Base-by-base conservation (phyloP, 2,113 vertebrate species). In the Phoxinus phoxinus region DNA sequence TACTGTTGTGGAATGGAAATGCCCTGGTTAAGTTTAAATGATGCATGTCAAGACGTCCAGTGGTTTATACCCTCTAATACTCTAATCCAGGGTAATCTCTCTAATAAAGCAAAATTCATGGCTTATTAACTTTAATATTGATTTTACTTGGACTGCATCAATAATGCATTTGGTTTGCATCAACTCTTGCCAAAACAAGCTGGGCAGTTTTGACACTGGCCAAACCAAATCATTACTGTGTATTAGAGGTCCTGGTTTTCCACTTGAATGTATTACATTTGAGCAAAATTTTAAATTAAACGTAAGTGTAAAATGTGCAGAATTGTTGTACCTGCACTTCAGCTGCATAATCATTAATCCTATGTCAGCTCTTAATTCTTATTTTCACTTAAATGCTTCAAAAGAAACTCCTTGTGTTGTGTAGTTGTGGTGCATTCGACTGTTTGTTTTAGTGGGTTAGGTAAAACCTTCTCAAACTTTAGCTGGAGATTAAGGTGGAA, bases 161-260 rank as follows among this genome's bases (percentile, higher is more conserved):
- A 30, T 48, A 67, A 46, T 32, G 78, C 58, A 30, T 44, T 80
- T 27, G 61, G 44, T 48, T 81, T 51, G 79, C 41, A 32, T 32
- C 44, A 13, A 32, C 27, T 44, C 61, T 67, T 51, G 79, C 79
- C 79, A 81, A 81, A 46, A 81, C 61, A 81, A 81, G 61, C 61
- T 69, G 25, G 79, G 79, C 59, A 65, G 32, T 51, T 81, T 67
- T 81, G 79, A 41, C n/a, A 48, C 61, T 19, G 4, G 27, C 44
- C 41, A 69, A 81, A 51, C 61, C 61, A 69, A 81, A 81, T 35
- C 61, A 69, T 69, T 81, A 69, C 44, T 81, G n/a, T 63, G 78
- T 65, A 80, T 80, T 63, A 80, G n/a, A 80, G 79, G 27, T 67
- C 44, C 15, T 32, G 79, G 41, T 81, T 81, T 81, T 69, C 79